Percentiles rank a stretch among this genome's conserved stretches.
Evolutionary conservation across 2,113 vertebrate genomes (phyloP).

Genomic region (Chiloscyllium plagiosum): DNA sequence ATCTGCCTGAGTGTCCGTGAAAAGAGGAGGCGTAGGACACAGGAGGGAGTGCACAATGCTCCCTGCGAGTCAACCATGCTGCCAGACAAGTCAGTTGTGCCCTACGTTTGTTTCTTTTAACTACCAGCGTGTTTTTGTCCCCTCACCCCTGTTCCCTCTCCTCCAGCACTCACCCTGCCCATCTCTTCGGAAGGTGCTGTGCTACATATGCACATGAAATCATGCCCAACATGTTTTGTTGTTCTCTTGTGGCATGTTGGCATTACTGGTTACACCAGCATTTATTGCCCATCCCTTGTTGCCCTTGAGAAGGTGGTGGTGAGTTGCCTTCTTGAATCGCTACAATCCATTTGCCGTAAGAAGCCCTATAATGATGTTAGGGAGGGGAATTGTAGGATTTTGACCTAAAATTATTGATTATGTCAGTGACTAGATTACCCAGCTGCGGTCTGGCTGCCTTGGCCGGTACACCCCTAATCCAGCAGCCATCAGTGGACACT

Average conservation of each 20-base stretch:
- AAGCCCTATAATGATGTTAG: too few relatives aligned
- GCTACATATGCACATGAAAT: too few relatives aligned
- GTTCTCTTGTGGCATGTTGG: too few relatives aligned
- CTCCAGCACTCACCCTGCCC: background rate
- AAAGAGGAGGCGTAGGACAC: slow-evolving; percentile 49
- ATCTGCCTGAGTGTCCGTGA: slow-evolving; percentile 78
- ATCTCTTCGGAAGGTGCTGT: background rate
- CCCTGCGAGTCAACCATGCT: background rate
- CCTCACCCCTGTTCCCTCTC: background rate
- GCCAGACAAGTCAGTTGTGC: background rate
- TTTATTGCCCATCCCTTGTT: too few relatives aligned
- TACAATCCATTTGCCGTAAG: too few relatives aligned
- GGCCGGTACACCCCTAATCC: background rate
- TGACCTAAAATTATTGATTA: background rate
- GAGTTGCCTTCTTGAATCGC: too few relatives aligned
- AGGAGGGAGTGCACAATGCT: too few relatives aligned
- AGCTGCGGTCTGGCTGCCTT: background rate
- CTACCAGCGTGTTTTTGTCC: background rate
- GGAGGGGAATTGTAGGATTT: too few relatives aligned
- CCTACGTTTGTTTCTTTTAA: background rate
- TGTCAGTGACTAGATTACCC: background rate
- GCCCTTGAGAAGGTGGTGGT: too few relatives aligned
- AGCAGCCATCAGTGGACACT: too few relatives aligned
- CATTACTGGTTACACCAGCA: too few relatives aligned
- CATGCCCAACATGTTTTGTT: too few relatives aligned